Conservation (phyloP, 2,797 vertebrate genomes). For the Hapalemur alaotrensis region DNA sequence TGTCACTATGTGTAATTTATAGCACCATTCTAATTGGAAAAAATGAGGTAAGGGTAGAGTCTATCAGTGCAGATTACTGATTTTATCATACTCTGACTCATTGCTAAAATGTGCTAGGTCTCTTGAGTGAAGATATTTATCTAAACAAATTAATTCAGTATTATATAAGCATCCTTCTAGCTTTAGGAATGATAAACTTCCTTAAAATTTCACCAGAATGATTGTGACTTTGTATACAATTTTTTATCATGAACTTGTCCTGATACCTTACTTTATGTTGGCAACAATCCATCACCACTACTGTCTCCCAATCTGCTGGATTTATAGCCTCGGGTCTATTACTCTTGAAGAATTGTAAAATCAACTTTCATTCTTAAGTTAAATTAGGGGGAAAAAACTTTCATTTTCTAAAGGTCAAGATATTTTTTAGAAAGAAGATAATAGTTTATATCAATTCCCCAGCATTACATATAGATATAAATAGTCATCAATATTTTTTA, state of each 20-base stretch:
- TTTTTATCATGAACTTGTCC: background rate
- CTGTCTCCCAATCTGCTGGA: background rate
- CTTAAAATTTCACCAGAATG: background rate
- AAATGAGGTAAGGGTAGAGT: background rate
- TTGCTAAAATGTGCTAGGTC: background rate
- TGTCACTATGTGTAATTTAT: conserved; percentile 30
- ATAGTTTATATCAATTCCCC: background rate
- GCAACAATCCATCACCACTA: background rate
- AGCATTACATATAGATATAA: background rate
- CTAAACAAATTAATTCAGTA: conserved; percentile 45
- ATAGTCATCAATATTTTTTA: background rate
- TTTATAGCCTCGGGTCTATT: background rate
- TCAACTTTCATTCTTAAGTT: background rate
- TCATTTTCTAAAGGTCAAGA: conserved; percentile 38
- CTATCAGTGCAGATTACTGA: background rate
- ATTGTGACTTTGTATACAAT: background rate
- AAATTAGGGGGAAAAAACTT: conserved; percentile 4
- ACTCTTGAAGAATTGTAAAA: conserved; percentile 27
- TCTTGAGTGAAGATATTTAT: conserved; percentile 16
- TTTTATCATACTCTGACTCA: background rate
- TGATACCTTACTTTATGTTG: background rate
- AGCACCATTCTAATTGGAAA: background rate
- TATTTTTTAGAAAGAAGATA: background rate
- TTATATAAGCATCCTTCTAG: background rate
- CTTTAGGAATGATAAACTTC: background rate